These are phyloP conservation scores for Papilio elwesi DNA, from an alignment of 2,888 invertebrate species.

Conservation along the genomic window DNA sequence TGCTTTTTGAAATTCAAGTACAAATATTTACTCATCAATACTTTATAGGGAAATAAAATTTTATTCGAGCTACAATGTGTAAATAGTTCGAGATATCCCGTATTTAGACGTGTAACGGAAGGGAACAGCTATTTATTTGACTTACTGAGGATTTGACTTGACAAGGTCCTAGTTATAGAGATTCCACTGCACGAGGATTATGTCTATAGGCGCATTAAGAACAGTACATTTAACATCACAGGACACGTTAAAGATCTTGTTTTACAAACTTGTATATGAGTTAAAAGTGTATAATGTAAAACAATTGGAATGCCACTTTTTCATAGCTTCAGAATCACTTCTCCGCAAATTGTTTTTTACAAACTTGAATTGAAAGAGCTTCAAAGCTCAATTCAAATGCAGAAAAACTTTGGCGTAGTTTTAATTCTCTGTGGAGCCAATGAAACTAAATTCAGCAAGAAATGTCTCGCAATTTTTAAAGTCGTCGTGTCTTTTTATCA, in stretches of 20 bases:
- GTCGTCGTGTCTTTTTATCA: not conserved
- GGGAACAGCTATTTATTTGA: too few species aligned
- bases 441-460: slow-evolving; percentile 51
- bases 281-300: slow-evolving; percentile 43
- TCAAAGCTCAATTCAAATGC: slow-evolving; percentile 75
- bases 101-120: too few species aligned
- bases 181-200: too few species aligned
- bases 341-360: slow-evolving; percentile 68
- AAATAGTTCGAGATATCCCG: too few species aligned
- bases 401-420: slow-evolving; percentile 75
- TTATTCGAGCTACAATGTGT: too few species aligned
- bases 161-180: too few species aligned
- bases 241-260: not conserved
- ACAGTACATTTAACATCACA: not conserved
- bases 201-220: not conserved
- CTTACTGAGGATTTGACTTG: too few species aligned
- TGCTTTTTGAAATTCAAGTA: too few species aligned
- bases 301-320: slow-evolving; percentile 1
- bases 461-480: slow-evolving; percentile 16
- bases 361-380: slow-evolving; percentile 77
- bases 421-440: slow-evolving; percentile 75
- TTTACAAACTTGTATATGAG: not conserved
- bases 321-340: slow-evolving; percentile 48
- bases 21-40: too few species aligned
- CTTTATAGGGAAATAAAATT: too few species aligned